Percentiles rank a stretch among this genome's conserved stretches.
phyloP scores from a whole-genome alignment of 2,888 invertebrate species.

The Drosophila seclusa region DNA sequence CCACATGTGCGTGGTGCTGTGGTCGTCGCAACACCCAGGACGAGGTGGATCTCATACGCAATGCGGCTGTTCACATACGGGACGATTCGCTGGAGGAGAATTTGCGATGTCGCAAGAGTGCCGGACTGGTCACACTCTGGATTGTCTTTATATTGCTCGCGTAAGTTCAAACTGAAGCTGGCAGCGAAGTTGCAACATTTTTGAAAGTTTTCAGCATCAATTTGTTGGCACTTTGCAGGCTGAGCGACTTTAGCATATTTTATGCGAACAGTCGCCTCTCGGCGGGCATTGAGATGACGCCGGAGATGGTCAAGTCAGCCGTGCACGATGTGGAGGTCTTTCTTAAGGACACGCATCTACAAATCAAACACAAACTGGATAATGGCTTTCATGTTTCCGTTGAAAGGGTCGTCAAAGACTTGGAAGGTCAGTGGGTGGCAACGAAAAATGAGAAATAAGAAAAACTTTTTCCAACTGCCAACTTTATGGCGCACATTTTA shows the following conservation, averaged over 20 bases:
- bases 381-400: conserved; percentile 87
- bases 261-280: conserved; percentile 88
- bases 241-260: conserved; percentile 87
- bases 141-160: conserved; percentile 82
- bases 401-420: conserved; percentile 87
- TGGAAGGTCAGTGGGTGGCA: conserved; percentile 86
- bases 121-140: conserved; percentile 81
- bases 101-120: conserved; percentile 82
- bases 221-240: conserved; percentile 82
- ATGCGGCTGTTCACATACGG: conserved; percentile 80
- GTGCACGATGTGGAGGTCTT: conserved; percentile 88
- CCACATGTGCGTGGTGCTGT: conserved; percentile 86
- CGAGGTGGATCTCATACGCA: conserved; percentile 81
- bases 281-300: conserved; percentile 86
- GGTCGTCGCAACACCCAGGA: conserved; percentile 85
- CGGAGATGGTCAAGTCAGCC: conserved; percentile 86
- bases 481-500: conserved; percentile 61
- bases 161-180: conserved; percentile 63
- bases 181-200: conserved; percentile 5
- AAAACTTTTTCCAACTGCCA: conserved; percentile 46
- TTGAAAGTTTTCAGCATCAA: conserved; percentile 19
- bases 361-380: conserved; percentile 87
- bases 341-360: conserved; percentile 88
- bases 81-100: conserved; percentile 82
- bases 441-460: background rate